Evolutionary conservation across 2,888 invertebrate genomes (phyloP).

Genomic region (Macropis europaea): DNA sequence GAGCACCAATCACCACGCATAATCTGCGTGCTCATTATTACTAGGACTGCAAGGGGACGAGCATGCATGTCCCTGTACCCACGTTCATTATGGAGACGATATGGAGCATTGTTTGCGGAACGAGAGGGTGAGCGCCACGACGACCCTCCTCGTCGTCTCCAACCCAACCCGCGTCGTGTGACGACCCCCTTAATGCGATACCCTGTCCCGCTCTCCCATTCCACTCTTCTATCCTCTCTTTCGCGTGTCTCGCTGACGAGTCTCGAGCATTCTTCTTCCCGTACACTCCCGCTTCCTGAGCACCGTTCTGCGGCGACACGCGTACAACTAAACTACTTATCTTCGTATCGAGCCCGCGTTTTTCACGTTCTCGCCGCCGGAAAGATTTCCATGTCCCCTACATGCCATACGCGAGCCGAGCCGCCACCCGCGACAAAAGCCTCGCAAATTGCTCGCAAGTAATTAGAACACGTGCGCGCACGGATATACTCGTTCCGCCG

Average conservation of each 20-base stretch:
- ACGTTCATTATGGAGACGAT: conserved; percentile 79
- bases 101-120: conserved; percentile 79
- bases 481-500: conserved; percentile 26
- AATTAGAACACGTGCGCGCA: conserved; percentile 62
- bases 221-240: conserved; percentile 24
- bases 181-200: conserved; percentile 69
- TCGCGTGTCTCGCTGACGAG: conserved; percentile 58
- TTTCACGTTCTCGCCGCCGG: conserved; percentile 37
- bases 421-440: conserved; percentile 41
- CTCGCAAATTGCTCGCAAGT: conserved; percentile 53
- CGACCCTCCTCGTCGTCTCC: conserved; percentile 57
- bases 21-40: conserved; percentile 80
- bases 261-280: conserved; percentile 60
- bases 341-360: conserved; percentile 50
- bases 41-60: conserved; percentile 73
- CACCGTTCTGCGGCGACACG: conserved; percentile 62
- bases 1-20: conserved; percentile 79
- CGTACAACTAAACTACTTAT: conserved; percentile 73
- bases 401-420: background rate
- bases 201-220: conserved; percentile 38
- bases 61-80: conserved; percentile 62
- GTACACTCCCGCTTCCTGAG: conserved; percentile 57
- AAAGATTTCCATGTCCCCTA: conserved; percentile 51
- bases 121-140: conserved; percentile 74
- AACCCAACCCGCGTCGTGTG: conserved; percentile 31